Base-by-base conservation (phyloP, 2,113 vertebrate species). In the Agelaius phoeniceus region DNA sequence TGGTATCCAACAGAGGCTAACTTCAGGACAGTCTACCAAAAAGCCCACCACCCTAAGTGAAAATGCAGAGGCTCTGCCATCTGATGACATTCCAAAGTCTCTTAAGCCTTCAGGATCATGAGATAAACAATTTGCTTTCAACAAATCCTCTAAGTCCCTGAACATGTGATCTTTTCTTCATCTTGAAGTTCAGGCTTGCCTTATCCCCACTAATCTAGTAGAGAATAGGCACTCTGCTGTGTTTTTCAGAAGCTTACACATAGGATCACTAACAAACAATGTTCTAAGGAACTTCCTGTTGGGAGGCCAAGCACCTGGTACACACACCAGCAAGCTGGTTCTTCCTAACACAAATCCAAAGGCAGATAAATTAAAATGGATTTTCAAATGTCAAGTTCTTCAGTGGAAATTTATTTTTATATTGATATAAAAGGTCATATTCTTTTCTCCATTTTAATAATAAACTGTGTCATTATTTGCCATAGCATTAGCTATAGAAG, bases 341-440 rank as follows among this genome's bases (percentile, higher is more conserved):
- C 35, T 86, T 76, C 54, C 67, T 83, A 82, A 82, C 14, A 27
- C 15, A 82, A 79, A 54, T 54, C 71, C 48, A 85, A 72, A 92
- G 39, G 52, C 26, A 46, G 22, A 67, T n/a, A 30, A 74, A 46
- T 85, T 74, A 63, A 39, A 72, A 59, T 7, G 30, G 19, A 72
- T 88, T 94, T 92, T n/a, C 43, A 95, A 94, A 95, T 88, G 75
- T 49, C 89, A 88, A 4, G 33, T 10, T 62, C 31, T 90, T 72
- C 24, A 31, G 48, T 28, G 17, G 57, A 90, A 78, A 63, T 71
- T 78, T 63, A 71, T 81, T 90, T 94, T 90, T 79, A 76, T 68
- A 82, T 80, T 86, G 39, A 76, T 26, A 54, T 15, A 90, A 94
- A 92, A 90, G 86, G 86, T 90, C 89, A 82, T 58, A 46, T 26